phyloP scores from a whole-genome alignment of 2,888 invertebrate genomes.

The Drosophila eohydei region DNA sequence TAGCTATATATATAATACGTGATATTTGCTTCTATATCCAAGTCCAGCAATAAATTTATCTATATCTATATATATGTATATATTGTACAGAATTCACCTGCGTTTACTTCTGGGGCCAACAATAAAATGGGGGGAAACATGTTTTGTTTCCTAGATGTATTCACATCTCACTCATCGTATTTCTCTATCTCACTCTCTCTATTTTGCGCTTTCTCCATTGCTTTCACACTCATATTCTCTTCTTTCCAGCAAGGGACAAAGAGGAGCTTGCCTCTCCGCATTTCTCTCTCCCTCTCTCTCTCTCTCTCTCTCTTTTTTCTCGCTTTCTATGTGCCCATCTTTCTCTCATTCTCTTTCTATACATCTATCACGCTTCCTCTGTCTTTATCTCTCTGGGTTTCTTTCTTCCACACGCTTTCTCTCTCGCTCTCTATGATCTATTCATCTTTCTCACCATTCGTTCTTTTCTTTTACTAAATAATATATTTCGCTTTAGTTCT shows the following conservation, averaged over 20 bases:
- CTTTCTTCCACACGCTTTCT: not conserved
- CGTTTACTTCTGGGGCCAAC: not conserved
- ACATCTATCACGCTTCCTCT: too few relatives aligned
- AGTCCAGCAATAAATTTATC: slow-evolving; percentile 52
- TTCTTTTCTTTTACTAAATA: not conserved
- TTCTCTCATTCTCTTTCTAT: too few relatives aligned
- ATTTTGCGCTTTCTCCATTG: too few relatives aligned
- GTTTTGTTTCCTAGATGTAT: not conserved
- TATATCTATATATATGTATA: slow-evolving; percentile 39
- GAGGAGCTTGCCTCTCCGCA: too few relatives aligned
- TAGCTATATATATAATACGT: slow-evolving; percentile 60
- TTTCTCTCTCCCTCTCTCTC: not conserved
- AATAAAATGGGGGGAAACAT: not conserved
- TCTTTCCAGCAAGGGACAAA: too few relatives aligned
- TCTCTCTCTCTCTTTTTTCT: not conserved
- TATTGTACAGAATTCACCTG: slow-evolving; percentile 38
- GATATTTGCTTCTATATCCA: slow-evolving; percentile 62
- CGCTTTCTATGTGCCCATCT: too few relatives aligned
- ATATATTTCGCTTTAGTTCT: not conserved
- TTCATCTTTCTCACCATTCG: not conserved
- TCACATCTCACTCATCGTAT: not conserved
- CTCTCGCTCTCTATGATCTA: not conserved
- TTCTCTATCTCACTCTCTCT: not conserved
- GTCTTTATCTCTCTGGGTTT: not conserved
- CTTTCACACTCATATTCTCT: too few relatives aligned